A percentile compares a stretch with the other conserved stretches of the same genome.
Evolutionary conservation across 2,888 invertebrate species (phyloP).

Genomic region (Aphodius granarius): DNA sequence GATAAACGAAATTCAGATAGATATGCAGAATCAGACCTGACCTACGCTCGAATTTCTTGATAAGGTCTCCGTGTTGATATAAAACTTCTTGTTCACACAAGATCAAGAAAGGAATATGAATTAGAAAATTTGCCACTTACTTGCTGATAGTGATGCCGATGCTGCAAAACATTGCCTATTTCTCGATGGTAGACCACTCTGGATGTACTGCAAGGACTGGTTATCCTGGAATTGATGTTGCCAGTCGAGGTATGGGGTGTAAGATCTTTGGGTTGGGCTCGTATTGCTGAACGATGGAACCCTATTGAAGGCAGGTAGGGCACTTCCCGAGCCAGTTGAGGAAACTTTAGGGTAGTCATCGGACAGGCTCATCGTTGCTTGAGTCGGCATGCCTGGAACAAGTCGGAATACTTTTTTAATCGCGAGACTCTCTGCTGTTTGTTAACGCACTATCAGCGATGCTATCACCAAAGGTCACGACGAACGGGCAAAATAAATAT

Average conservation of each 20-base stretch:
- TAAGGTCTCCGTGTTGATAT: neutral
- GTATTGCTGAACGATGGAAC: constrained; percentile 41
- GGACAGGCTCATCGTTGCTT: constrained; percentile 32
- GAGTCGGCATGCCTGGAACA: constrained; percentile 37
- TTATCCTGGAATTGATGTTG: constrained; percentile 30
- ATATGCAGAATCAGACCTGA: neutral
- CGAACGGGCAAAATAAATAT: constrained; percentile 1
- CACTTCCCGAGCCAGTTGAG: constrained; percentile 36
- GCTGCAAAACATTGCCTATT: constrained; percentile 63
- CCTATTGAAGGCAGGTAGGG: constrained; percentile 48
- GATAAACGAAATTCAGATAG: neutral
- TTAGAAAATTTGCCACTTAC: constrained; percentile 61
- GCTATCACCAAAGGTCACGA: constrained; percentile 8
- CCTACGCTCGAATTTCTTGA: neutral
- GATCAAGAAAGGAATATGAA: neutral
- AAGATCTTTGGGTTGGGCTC: constrained; percentile 37
- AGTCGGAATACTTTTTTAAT: neutral
- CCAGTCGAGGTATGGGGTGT: constrained; percentile 43
- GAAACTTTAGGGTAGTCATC: constrained; percentile 45
- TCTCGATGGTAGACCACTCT: constrained; percentile 39
- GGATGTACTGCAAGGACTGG: constrained; percentile 34
- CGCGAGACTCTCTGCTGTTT: neutral
- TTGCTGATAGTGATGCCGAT: constrained; percentile 70
- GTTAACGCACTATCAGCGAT: neutral
- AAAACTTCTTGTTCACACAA: neutral